Evolutionary conservation across 92 coral and sea anemone genomes (phyloP).

Genomic region (Chrysogorgia sp.): DNA sequence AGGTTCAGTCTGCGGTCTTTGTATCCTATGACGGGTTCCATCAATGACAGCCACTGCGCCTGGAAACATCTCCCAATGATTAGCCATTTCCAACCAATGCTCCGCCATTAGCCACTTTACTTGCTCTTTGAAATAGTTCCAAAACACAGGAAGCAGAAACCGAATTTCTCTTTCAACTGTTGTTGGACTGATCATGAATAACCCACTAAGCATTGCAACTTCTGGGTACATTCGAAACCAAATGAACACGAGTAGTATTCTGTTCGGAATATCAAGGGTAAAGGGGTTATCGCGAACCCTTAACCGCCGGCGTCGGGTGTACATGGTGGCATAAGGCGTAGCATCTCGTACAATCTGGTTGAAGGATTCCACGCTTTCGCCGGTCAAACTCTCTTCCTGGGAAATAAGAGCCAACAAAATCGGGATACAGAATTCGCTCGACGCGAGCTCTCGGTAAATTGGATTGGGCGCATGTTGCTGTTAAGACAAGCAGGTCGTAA

Average conservation of each 20-base stretch:
- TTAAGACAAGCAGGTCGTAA: background rate
- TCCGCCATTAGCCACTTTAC: constrained; percentile 50
- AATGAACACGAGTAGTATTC: constrained; percentile 36
- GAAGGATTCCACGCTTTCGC: constrained; percentile 5
- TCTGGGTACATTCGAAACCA: constrained; percentile 58
- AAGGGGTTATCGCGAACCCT: constrained; percentile 55
- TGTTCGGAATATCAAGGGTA: constrained; percentile 41
- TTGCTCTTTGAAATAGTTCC: constrained; percentile 45
- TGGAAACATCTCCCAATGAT: constrained; percentile 49
- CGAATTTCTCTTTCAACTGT: constrained; percentile 48
- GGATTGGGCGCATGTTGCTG: background rate
- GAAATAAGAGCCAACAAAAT: background rate
- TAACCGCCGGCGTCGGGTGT: background rate
- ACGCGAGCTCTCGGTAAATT: constrained; percentile 9
- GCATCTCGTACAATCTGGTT: background rate
- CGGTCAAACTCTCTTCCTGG: background rate
- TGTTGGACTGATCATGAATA: constrained; percentile 51
- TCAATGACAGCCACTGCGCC: constrained; percentile 57
- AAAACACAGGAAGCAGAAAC: constrained; percentile 52
- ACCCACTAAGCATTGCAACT: constrained; percentile 32
- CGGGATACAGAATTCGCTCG: constrained; percentile 3
- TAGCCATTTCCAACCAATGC: constrained; percentile 51
- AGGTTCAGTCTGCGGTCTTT: constrained; percentile 50
- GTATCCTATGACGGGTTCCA: constrained; percentile 56
- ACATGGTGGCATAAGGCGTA: background rate